A percentile compares a stretch with the other conserved stretches of the same genome.
Evolutionary conservation across 2,888 invertebrate species (phyloP).

Genomic region (Drosophila acutilabella): DNA sequence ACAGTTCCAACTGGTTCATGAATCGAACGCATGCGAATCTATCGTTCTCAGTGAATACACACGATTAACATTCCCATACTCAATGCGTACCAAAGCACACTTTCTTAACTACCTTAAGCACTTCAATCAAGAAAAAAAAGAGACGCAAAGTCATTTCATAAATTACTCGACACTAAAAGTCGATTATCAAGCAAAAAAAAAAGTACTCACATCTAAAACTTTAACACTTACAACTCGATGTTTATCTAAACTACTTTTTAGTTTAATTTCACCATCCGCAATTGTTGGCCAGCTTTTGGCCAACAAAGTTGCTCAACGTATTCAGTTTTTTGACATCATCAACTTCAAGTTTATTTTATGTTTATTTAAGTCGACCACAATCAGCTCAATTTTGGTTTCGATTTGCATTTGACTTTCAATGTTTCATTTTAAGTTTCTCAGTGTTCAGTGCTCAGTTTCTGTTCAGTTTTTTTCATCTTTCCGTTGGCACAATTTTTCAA

Average conservation of each 20-base stretch:
- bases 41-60: conserved; percentile 58
- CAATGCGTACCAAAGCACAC: conserved; percentile 45
- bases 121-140: conserved; percentile 23
- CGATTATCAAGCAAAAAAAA: conserved; percentile 22
- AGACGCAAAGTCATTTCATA: conserved; percentile 57
- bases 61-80: conserved; percentile 33
- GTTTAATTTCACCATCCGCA: conserved; percentile 29
- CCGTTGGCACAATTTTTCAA: conserved; percentile 66
- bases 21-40: conserved; percentile 35
- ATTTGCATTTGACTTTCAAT: conserved; percentile 43
- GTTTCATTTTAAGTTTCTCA: conserved; percentile 13
- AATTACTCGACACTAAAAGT: conserved; percentile 36
- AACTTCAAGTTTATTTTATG: conserved; percentile 32
- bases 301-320: conserved; percentile 7
- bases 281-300: conserved; percentile 31
- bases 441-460: conserved; percentile 26
- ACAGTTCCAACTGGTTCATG: conserved; percentile 31
- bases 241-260: conserved; percentile 43
- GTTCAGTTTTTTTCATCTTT: conserved; percentile 3
- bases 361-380: conserved; percentile 41
- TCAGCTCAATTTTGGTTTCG: conserved; percentile 52
- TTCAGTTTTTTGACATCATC: conserved; percentile 30
- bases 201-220: conserved; percentile 49
- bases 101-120: conserved; percentile 64
- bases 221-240: conserved; percentile 49